A percentile compares a stretch with the other conserved stretches of the same genome.
These are phyloP conservation scores for Siphlonurus alternatus DNA, from an alignment of 2,888 invertebrate genomes.

Conservation along the genomic window DNA sequence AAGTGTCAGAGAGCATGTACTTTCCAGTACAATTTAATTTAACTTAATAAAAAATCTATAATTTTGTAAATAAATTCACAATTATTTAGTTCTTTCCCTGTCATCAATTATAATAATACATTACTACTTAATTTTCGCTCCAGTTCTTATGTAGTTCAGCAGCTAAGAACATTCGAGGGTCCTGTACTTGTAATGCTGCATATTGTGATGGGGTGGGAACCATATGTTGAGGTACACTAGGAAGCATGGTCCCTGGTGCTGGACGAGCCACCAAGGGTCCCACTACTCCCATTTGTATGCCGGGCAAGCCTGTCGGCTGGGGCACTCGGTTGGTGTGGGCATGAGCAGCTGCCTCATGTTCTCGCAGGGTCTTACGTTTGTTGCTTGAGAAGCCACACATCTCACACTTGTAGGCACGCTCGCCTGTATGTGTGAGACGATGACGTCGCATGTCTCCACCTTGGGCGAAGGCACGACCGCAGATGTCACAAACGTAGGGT, in stretches of 20 bases:
- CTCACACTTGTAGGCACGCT: neutral
- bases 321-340: neutral
- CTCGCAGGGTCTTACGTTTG: neutral
- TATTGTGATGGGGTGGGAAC: neutral
- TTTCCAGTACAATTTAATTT: no score
- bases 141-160: neutral
- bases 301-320: neutral
- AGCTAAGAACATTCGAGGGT: neutral
- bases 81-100: no score
- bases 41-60: no score
- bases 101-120: no score
- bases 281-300: neutral
- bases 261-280: neutral
- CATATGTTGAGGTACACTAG: neutral
- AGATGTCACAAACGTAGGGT: neutral
- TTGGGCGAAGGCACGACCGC: neutral
- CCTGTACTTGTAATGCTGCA: neutral
- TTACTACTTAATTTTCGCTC: neutral
- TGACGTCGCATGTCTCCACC: conserved; percentile 1
- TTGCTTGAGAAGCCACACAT: conserved; percentile 1
- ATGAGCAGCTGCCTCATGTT: neutral
- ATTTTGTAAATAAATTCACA: no score
- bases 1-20: no score
- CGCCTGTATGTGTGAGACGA: neutral
- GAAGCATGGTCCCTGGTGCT: neutral